These are phyloP conservation scores for Drosophila quadrilineata DNA, from an alignment of 1,140 invertebrate genomes.

Conservation along the genomic window DNA sequence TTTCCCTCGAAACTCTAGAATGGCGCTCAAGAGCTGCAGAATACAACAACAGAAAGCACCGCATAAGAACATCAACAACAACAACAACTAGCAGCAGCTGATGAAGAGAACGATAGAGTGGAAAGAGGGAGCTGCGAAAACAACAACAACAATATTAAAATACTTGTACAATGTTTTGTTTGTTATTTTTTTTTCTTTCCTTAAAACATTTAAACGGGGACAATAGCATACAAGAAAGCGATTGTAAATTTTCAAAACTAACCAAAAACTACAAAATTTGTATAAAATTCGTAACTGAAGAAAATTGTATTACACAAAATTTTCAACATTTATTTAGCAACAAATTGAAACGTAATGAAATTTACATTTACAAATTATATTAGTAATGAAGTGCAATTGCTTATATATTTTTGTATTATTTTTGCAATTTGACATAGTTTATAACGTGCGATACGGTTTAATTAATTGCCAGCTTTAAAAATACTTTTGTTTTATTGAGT, in stretches of 20 bases:
- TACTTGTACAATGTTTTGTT: too few relatives aligned
- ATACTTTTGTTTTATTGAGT: constrained; percentile 24
- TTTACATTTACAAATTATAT: constrained; percentile 12
- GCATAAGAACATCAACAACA: constrained; percentile 53
- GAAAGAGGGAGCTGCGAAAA: constrained; percentile 11
- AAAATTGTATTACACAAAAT: too few relatives aligned
- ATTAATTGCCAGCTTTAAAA: constrained; percentile 29
- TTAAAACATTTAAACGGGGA: too few relatives aligned
- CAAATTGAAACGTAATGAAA: neutral
- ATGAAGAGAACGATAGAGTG: neutral
- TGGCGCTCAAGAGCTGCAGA: constrained; percentile 79
- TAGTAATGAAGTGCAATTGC: constrained; percentile 19
- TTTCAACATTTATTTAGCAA: too few relatives aligned
- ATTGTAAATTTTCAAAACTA: constrained; percentile 29
- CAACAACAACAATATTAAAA: constrained; percentile 29
- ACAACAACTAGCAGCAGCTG: constrained; percentile 9
- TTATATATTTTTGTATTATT: constrained; percentile 15
- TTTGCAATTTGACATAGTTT: constrained; percentile 45
- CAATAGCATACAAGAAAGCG: constrained; percentile 32
- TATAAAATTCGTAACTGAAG: too few relatives aligned
- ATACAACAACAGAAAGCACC: constrained; percentile 81
- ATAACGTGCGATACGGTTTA: constrained; percentile 28
- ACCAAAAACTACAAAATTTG: constrained; percentile 18
- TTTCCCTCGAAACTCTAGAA: constrained; percentile 45
- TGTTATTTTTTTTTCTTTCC: constrained; percentile 51